Conservation (phyloP, 2,797 vertebrate genomes). For the Champsocephalus esox region DNA sequence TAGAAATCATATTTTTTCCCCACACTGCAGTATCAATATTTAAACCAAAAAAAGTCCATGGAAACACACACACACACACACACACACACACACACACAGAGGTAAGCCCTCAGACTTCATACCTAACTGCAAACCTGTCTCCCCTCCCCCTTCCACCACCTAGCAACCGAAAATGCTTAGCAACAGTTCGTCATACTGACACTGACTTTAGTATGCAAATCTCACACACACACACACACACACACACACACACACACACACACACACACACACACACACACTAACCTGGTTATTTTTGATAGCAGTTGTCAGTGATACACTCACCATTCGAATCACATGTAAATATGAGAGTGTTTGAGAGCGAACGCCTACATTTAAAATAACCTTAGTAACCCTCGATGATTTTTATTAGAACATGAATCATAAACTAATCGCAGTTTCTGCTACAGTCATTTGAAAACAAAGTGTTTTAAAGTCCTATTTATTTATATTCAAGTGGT, state of each 20-base stretch:
- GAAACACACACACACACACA: constrained; percentile 21
- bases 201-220: constrained; percentile 81
- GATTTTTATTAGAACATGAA: constrained; percentile 34
- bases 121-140: constrained; percentile 66
- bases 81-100: constrained; percentile 35
- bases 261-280: constrained; percentile 43
- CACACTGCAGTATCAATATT: constrained; percentile 18
- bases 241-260: constrained; percentile 45
- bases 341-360: constrained; percentile 39
- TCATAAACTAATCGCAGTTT: constrained; percentile 17
- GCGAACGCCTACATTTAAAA: constrained; percentile 27
- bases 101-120: constrained; percentile 75
- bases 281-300: constrained; percentile 66
- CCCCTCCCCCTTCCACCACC: constrained; percentile 59
- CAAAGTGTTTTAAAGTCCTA: not conserved
- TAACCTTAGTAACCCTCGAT: constrained; percentile 4
- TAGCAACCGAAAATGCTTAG: constrained; percentile 85
- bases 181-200: constrained; percentile 81
- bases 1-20: not conserved
- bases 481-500: constrained; percentile 13
- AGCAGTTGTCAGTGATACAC: constrained; percentile 37
- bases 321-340: constrained; percentile 52
- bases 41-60: constrained; percentile 7
- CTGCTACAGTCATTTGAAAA: not conserved
- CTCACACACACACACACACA: constrained; percentile 55